phyloP scores from a whole-genome alignment of 23 tunicate species.

The Oikopleura albicans region DNA sequence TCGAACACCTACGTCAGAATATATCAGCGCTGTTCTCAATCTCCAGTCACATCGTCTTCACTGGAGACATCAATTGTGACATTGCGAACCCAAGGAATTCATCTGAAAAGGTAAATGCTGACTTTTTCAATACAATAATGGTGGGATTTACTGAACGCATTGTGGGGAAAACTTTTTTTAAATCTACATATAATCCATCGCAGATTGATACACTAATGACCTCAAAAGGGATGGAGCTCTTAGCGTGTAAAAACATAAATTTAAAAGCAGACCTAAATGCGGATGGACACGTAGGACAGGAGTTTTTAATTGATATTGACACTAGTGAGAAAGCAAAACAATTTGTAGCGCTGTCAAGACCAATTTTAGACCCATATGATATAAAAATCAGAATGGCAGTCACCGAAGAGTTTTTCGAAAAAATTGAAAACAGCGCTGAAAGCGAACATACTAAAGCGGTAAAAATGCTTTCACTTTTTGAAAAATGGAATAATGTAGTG shows the following conservation, averaged over 20 bases:
- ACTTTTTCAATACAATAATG: background rate
- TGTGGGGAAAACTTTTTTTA: background rate
- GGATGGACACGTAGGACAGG: background rate
- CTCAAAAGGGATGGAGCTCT: background rate
- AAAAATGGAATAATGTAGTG: background rate
- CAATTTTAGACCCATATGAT: background rate
- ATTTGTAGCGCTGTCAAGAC: background rate
- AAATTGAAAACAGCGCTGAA: background rate
- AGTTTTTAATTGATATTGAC: background rate
- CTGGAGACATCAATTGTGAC: background rate
- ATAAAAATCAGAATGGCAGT: background rate
- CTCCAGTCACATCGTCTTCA: background rate
- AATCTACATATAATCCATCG: background rate
- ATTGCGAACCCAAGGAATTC: background rate
- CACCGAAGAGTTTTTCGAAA: background rate
- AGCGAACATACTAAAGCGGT: background rate
- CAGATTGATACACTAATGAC: background rate
- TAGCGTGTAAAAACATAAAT: background rate
- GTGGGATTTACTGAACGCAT: background rate
- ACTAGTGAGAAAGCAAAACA: background rate
- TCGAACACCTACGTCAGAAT: background rate
- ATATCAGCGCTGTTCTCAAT: background rate
- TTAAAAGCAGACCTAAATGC: background rate
- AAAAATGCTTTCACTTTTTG: background rate
- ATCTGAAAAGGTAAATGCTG: background rate